A percentile compares a stretch with the other conserved stretches of the same genome.
These are phyloP conservation scores for Epicampocera succincta DNA, from an alignment of 2,888 invertebrate genomes.

Conservation along the genomic window DNA sequence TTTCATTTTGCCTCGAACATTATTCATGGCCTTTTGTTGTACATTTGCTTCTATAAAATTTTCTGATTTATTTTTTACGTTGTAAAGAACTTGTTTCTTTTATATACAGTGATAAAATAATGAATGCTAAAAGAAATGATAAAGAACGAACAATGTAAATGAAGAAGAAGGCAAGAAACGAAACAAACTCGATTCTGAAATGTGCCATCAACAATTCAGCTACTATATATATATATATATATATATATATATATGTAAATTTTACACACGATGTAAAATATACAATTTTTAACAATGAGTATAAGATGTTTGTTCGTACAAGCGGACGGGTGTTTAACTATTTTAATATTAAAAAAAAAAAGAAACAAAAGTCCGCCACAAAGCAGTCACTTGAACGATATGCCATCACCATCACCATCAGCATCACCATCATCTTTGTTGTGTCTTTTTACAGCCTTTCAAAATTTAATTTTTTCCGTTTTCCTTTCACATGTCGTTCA, in stretches of 20 bases:
- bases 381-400: slow-evolving; percentile 30
- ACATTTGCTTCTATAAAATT: not conserved
- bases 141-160: slow-evolving; percentile 28
- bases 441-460: slow-evolving; percentile 59
- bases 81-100: slow-evolving; percentile 22
- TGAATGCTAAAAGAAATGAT: slow-evolving; percentile 13
- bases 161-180: not conserved
- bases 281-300: not conserved
- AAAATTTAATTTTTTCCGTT: slow-evolving; percentile 29
- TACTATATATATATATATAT: too few species aligned
- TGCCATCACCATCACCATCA: slow-evolving; percentile 39
- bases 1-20: slow-evolving; percentile 11
- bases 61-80: slow-evolving; percentile 23
- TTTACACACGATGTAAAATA: slow-evolving; percentile 42
- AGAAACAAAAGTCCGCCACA: slow-evolving; percentile 23
- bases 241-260: too few species aligned
- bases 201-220: slow-evolving; percentile 66
- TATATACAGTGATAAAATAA: slow-evolving; percentile 27
- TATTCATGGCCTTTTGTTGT: slow-evolving; percentile 45
- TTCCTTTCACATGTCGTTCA: slow-evolving; percentile 23
- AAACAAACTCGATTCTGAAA: slow-evolving; percentile 55
- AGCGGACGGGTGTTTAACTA: too few species aligned
- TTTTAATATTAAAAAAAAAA: too few species aligned
- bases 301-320: too few species aligned
- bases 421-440: slow-evolving; percentile 43